These are phyloP conservation scores for Cyaniris semiargus DNA, from an alignment of 2,888 invertebrate genomes.

Conservation along the genomic window DNA sequence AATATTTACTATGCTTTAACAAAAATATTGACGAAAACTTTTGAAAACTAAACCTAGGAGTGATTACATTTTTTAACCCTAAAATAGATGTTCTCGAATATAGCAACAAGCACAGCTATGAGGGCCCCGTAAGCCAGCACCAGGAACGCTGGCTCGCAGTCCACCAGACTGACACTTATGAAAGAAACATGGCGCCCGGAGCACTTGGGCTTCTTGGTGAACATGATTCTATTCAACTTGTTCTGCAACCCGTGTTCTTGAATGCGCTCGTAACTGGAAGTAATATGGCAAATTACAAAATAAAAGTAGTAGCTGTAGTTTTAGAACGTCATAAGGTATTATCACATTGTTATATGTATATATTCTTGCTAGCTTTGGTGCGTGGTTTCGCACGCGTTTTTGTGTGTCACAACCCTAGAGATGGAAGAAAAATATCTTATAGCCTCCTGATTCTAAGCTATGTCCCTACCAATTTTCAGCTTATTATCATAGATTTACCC, in stretches of 20 bases:
- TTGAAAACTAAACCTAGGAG: neutral
- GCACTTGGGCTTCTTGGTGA: conserved; percentile 6
- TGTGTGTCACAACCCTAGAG: too few relatives aligned
- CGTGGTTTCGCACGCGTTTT: too few relatives aligned
- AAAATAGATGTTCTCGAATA: conserved; percentile 1
- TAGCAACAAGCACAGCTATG: neutral
- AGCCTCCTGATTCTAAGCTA: too few relatives aligned
- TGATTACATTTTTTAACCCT: neutral
- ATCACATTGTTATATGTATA: too few relatives aligned
- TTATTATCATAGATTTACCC: too few relatives aligned
- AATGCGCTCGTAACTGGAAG: conserved; percentile 14
- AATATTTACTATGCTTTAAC: too few relatives aligned
- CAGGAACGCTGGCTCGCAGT: conserved; percentile 21
- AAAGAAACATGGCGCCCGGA: conserved; percentile 2
- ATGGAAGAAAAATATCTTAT: too few relatives aligned
- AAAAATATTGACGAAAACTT: too few relatives aligned
- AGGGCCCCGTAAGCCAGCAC: neutral
- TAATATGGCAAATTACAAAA: neutral
- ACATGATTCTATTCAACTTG: conserved; percentile 5
- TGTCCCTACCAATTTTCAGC: too few relatives aligned
- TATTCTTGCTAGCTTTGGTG: too few relatives aligned
- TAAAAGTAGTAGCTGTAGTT: too few relatives aligned
- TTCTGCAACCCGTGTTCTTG: conserved; percentile 24
- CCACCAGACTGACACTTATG: conserved; percentile 18
- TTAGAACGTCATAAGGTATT: too few relatives aligned